phyloP scores from a whole-genome alignment of 2,113 vertebrate species.

The Nyctibius bracteatus region DNA sequence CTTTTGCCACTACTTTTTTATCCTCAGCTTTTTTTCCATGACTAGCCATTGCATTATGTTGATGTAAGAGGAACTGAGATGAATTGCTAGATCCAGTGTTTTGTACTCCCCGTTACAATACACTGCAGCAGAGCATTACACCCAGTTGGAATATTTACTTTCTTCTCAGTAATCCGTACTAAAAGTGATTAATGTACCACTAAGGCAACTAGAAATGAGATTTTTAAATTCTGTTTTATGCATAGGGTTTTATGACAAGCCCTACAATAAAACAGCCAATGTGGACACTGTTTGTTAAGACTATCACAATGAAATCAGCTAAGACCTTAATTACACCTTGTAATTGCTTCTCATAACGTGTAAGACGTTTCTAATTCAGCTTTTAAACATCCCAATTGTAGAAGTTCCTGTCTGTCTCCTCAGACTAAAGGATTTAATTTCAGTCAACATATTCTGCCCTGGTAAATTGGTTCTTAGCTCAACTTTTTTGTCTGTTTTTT shows the following conservation, averaged over 20 bases:
- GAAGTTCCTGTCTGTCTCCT: not conserved
- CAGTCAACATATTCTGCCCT: not conserved
- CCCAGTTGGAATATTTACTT: not conserved
- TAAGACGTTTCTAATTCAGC: not conserved
- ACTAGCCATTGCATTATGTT: not conserved
- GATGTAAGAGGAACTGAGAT: not conserved
- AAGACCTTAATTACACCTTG: conserved; percentile 1
- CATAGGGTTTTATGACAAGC: not conserved
- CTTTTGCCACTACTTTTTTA: not conserved
- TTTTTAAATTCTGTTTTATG: not conserved
- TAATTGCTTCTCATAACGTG: not conserved
- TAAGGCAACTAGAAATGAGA: not conserved
- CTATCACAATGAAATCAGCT: not conserved
- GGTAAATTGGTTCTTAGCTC: not conserved
- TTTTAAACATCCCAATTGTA: not conserved
- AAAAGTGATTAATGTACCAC: not conserved
- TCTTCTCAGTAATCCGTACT: not conserved
- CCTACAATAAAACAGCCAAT: not conserved
- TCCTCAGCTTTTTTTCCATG: not conserved
- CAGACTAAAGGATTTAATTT: not conserved
- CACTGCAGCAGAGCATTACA: not conserved
- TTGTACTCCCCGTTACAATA: not conserved
- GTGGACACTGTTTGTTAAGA: not conserved
- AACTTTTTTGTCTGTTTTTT: not conserved
- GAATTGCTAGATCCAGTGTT: not conserved